Percentiles rank a stretch among this genome's conserved stretches.
These are phyloP conservation scores for Cheilosia vernalis DNA, from an alignment of 2,888 invertebrate genomes.

Conservation along the genomic window DNA sequence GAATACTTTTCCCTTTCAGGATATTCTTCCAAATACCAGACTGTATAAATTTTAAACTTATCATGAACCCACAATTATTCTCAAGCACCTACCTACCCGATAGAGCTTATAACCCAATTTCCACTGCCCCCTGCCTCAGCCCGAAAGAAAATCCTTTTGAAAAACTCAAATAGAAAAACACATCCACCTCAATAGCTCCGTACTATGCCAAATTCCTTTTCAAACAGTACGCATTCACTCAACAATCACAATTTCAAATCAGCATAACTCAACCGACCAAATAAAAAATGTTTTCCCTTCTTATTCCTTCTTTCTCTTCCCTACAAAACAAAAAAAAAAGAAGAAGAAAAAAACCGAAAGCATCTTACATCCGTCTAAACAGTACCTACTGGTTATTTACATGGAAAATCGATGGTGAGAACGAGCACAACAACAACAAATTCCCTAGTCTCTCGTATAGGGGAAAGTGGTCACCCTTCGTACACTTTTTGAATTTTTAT, in stretches of 20 bases:
- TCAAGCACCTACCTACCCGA: neutral
- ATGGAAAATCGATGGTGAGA: conserved; percentile 53
- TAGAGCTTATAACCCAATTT: neutral
- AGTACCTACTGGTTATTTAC: conserved; percentile 34
- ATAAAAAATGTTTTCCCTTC: conserved; percentile 67
- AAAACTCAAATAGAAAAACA: neutral
- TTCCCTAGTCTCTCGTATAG: conserved; percentile 57
- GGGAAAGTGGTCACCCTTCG: too few relatives aligned
- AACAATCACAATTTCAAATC: conserved; percentile 65
- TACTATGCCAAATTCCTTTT: conserved; percentile 27
- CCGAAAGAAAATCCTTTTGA: neutral
- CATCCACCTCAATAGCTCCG: neutral
- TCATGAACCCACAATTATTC: neutral
- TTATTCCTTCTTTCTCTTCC: conserved; percentile 33
- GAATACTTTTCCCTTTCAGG: too few relatives aligned
- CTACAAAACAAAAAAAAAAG: conserved; percentile 5
- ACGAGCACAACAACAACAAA: conserved; percentile 22
- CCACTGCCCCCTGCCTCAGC: neutral
- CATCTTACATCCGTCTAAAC: conserved; percentile 36
- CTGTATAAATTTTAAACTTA: neutral
- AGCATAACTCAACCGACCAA: conserved; percentile 69
- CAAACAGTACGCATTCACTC: conserved; percentile 45
- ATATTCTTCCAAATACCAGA: too few relatives aligned
- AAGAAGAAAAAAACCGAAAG: conserved; percentile 4
- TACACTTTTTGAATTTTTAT: too few relatives aligned